Percentiles rank a stretch among this genome's conserved stretches.
Evolutionary conservation across 2,113 vertebrate genomes (phyloP).

Genomic region (Irena cyanogastra): DNA sequence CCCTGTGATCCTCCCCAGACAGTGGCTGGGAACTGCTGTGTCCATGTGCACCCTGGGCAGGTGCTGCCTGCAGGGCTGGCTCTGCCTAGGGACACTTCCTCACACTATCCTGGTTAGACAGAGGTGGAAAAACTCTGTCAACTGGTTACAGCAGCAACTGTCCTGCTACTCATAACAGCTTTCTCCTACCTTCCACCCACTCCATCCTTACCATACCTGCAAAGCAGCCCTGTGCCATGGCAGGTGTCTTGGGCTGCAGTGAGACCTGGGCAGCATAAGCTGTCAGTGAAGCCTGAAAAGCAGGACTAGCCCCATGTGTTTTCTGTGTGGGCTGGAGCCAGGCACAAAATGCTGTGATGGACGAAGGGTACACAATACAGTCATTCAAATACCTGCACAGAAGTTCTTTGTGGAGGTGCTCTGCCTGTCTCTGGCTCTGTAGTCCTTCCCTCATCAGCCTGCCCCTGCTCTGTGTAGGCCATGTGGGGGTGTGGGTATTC

Average conservation of each 20-base stretch:
- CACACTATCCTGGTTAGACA: neutral
- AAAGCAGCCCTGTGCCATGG: neutral
- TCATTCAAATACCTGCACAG: neutral
- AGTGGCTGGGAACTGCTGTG: neutral
- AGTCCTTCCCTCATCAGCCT: neutral
- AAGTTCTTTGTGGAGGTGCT: neutral
- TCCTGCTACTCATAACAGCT: neutral
- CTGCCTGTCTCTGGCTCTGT: neutral
- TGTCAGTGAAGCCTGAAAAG: neutral
- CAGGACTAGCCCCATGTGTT: neutral
- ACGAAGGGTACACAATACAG: neutral
- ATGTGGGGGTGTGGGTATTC: too few relatives aligned
- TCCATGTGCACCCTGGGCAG: neutral
- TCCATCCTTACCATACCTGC: neutral
- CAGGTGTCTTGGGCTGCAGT: neutral
- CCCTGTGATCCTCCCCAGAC: neutral
- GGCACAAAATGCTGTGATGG: neutral
- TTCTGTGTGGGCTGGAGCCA: neutral
- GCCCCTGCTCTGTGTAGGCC: fast-evolving
- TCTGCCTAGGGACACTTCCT: neutral
- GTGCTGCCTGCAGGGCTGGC: neutral
- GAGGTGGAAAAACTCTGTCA: neutral
- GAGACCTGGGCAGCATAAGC: neutral
- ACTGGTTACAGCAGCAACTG: neutral
- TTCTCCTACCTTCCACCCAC: neutral